Base-by-base conservation (phyloP, 2,113 vertebrate genomes). In the Ranitomeya imitator region DNA sequence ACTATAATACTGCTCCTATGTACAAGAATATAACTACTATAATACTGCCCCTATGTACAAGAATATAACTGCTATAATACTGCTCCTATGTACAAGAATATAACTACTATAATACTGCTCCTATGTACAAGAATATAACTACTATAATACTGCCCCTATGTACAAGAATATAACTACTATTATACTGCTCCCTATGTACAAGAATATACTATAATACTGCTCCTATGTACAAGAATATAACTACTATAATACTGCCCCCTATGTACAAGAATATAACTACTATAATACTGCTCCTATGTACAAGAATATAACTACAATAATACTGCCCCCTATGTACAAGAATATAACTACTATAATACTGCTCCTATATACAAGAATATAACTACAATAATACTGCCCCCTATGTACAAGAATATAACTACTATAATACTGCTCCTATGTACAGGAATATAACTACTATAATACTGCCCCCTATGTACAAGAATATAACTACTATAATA, bases 371-470 rank as follows among this genome's bases (percentile, higher is more conserved):
- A 31, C 2, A 31, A 31, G 26, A 31, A 1, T 31, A 31, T 31
- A 31, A 31, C 26, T 31, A 31, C 26, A 1, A 60, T 65, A 65
- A 65, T 65, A 65, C 63, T 65, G 8, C 57, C 2, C 57, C 57
- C n/a, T 14, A 60, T 60, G 21, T 65, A n/a, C 63, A 65, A 65
- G 63, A 65, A 65, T 65, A 65, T n/a, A 65, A 65, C 63, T 65
- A 65, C 7, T 65, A 65, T n/a, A 65, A 65, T 31, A 31, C 63
- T n/a, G 63, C 63, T n/a, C 63, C 63, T 23, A 67, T 67, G 21
- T 67, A 67, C 63, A 67, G 23, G n/a, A 67, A 67, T 67, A 67
- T 67, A 67, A 67, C 55, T 67, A 67, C 63, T 67, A 67, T 67
- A 67, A 67, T 57, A 57, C 55, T 57, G 12, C 55, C 55, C 37